Evolutionary conservation across 2,888 invertebrate species (phyloP), one percentile per base, ranked within the genome.

Genomic region (Erannis defoliaria): DNA sequence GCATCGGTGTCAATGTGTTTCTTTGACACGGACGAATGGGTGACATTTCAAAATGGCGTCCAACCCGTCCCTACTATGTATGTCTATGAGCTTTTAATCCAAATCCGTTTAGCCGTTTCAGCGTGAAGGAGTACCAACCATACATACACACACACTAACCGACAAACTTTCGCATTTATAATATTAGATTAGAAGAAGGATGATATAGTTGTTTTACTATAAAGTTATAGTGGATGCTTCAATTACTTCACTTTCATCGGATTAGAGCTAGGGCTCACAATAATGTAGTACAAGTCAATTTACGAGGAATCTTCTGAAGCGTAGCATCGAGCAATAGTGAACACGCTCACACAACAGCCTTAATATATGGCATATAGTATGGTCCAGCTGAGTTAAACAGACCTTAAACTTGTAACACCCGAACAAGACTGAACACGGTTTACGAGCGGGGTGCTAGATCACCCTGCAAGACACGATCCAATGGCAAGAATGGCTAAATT

Each of bases 261-360:
- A 54, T 64, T 62, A 61, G 48, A 58, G 59, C 58, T 77, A 81
- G 65, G 66, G 70, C 56, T n/a, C 72, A 67, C 74, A 75, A 78
- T 81, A 73, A 74, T 68, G 69, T 69, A 74, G 70, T 72, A 81
- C 80, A 73, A 79, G 78, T 84, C 80, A 84, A 84, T 84, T 77
- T 79, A 77, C 74, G 72, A 72, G 50, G 26, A 35, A 58, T 65
- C 63, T 62, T 70, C 64, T 53, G 70, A 63, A 66, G 63, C 64
- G 60, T 42, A 68, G 67, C 51, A 68, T 67, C 49, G 66, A 66
- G 69, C 68, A 67, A 70, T 65, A 75, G 73, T 74, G 72, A 72
- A 67, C 71, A 62, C 58, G 61, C 65, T 53, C 14, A 14, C 40
- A 29, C 33, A 40, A 48, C 31, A 31, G 23, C n/a, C 26, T 14